Percentiles rank a stretch among this genome's conserved stretches.
phyloP scores from a whole-genome alignment of 2,113 vertebrate species.

The Notothenia rossii region DNA sequence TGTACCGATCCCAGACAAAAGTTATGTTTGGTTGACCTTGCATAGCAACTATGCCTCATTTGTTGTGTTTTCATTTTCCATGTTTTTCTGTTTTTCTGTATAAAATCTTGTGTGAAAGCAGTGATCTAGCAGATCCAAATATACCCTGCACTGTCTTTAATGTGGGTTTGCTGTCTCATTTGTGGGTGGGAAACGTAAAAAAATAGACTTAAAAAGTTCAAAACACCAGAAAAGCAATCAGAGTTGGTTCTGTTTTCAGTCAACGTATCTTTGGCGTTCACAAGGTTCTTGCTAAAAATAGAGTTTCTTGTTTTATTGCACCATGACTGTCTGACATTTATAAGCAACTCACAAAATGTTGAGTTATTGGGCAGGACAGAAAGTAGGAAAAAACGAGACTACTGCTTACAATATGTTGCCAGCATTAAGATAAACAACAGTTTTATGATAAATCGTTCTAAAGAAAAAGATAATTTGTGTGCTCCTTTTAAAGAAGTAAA shows the following conservation, averaged over 20 bases:
- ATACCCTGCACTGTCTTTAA: constrained; percentile 6
- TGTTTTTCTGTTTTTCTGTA: constrained; percentile 29
- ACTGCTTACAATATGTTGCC: not conserved
- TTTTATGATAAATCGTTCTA: no score
- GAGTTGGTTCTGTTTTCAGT: not conserved
- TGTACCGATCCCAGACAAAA: not conserved
- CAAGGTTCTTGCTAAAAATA: not conserved
- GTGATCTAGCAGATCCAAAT: constrained; percentile 10
- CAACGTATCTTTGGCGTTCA: not conserved
- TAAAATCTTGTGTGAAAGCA: constrained; percentile 4
- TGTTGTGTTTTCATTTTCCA: constrained; percentile 1
- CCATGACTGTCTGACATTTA: not conserved
- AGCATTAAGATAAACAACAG: not conserved
- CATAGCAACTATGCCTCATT: constrained; percentile 14
- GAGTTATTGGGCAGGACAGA: not conserved
- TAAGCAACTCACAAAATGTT: not conserved
- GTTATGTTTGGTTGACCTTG: constrained; percentile 7
- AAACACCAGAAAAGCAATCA: constrained; percentile 13
- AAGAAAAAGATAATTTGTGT: no score
- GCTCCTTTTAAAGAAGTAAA: not conserved
- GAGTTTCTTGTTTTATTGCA: not conserved
- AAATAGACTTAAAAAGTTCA: not conserved
- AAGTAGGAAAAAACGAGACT: not conserved
- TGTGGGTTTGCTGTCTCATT: constrained; percentile 16
- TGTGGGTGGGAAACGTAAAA: not conserved